Percentiles rank a stretch among this genome's conserved stretches.
Conservation (phyloP, 2,888 invertebrate genomes). For the Drosophila testacea region DNA sequence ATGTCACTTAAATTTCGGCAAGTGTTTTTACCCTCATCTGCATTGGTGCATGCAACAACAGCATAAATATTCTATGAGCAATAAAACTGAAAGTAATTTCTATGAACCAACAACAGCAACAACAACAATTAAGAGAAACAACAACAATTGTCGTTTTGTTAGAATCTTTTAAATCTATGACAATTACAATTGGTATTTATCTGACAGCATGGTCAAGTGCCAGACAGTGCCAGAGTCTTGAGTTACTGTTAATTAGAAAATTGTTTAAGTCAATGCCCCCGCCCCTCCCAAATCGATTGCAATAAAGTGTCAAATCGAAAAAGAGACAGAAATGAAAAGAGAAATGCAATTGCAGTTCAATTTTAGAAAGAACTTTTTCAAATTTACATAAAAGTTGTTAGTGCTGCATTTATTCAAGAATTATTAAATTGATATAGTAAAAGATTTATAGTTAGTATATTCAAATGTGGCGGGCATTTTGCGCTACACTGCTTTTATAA, state of each 20-base stretch:
- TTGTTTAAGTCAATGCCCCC: slow-evolving; percentile 31
- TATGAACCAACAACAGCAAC: slow-evolving; percentile 26
- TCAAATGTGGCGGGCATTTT: slow-evolving; percentile 1
- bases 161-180: slow-evolving; percentile 58
- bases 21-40: slow-evolving; percentile 35
- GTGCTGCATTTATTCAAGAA: no score
- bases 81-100: slow-evolving; percentile 71
- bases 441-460: not conserved
- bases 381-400: no score
- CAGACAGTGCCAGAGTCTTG: slow-evolving; percentile 39
- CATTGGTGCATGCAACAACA: slow-evolving; percentile 40
- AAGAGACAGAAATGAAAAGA: not conserved
- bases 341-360: not conserved
- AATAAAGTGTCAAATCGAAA: slow-evolving; percentile 6
- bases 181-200: slow-evolving; percentile 71
- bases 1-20: slow-evolving; percentile 42
- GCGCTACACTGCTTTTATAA: not conserved
- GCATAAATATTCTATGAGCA: slow-evolving; percentile 60
- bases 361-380: not conserved
- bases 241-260: slow-evolving; percentile 76
- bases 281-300: slow-evolving; percentile 9
- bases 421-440: not conserved
- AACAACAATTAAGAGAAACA: not conserved
- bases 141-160: slow-evolving; percentile 6
- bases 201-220: slow-evolving; percentile 38